Conservation (phyloP, 2,888 invertebrate species). For the Caenorhabditis zanzibari region DNA sequence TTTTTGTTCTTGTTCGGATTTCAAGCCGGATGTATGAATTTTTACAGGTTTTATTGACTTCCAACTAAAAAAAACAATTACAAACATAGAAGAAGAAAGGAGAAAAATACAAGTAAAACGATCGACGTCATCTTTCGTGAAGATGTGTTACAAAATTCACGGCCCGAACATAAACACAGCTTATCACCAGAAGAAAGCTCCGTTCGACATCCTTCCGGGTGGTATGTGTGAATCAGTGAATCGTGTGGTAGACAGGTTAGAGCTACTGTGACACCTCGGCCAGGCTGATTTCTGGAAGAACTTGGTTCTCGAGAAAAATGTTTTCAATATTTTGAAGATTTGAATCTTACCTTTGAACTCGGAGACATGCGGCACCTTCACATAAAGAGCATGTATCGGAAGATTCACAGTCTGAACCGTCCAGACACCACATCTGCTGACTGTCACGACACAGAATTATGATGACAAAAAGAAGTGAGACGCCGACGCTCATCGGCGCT, state of each 20-base stretch:
- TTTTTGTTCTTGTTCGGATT: conserved; percentile 8
- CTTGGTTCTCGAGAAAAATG: too few species aligned
- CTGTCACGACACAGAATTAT: conserved; percentile 43
- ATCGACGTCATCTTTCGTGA: neutral
- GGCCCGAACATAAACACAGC: conserved; percentile 69
- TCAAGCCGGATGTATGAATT: conserved; percentile 10
- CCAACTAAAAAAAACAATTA: neutral
- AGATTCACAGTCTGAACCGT: conserved; percentile 71
- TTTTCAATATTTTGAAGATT: neutral
- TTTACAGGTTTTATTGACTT: conserved; percentile 26
- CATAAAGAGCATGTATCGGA: conserved; percentile 67
- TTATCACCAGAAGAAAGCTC: conserved; percentile 68
- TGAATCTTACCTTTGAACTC: conserved; percentile 66
- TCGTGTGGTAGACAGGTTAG: conserved; percentile 73
- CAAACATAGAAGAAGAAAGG: conserved; percentile 7
- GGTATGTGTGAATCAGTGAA: conserved; percentile 68
- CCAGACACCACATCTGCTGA: conserved; percentile 71
- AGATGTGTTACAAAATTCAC: conserved; percentile 70
- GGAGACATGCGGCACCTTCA: conserved; percentile 73
- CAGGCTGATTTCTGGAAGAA: conserved; percentile 65
- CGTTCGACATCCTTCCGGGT: conserved; percentile 73
- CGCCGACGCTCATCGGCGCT: conserved; percentile 63
- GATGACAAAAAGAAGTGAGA: conserved; percentile 39
- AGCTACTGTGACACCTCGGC: conserved; percentile 63
- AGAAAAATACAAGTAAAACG: conserved; percentile 40